Percentiles rank a stretch among this genome's conserved stretches.
Conservation (phyloP, 2,113 vertebrate genomes). For the Cottus gobio region DNA sequence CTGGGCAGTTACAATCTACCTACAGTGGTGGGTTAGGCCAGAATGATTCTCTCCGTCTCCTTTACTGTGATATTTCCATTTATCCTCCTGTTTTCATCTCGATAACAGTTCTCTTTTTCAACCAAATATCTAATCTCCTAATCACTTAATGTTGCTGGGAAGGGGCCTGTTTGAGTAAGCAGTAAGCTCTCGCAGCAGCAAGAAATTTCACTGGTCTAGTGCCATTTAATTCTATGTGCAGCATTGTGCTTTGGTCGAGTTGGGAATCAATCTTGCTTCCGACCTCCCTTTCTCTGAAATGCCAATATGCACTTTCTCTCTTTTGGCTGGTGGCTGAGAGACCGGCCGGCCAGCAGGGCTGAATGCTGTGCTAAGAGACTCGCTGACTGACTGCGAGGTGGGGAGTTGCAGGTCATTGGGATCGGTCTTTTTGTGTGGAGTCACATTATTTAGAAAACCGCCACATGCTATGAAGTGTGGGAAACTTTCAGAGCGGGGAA, state of each 20-base stretch:
- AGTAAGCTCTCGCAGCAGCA: conserved; percentile 32
- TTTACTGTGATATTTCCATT: neutral
- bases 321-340: conserved; percentile 32
- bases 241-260: conserved; percentile 48
- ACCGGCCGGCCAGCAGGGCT: conserved; percentile 19
- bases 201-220: conserved; percentile 51
- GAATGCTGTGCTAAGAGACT: conserved; percentile 17
- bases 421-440: conserved; percentile 4
- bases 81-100: conserved; percentile 1
- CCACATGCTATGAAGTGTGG: neutral
- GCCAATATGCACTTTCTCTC: conserved; percentile 45
- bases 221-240: conserved; percentile 49
- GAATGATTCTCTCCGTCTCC: neutral
- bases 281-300: conserved; percentile 35
- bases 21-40: conserved; percentile 1
- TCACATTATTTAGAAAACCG: neutral
- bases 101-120: conserved; percentile 4
- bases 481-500: neutral
- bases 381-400: conserved; percentile 1
- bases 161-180: conserved; percentile 38
- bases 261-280: conserved; percentile 58
- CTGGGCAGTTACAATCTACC: neutral
- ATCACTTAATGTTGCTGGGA: conserved; percentile 59
- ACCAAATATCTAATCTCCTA: conserved; percentile 33
- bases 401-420: neutral